Evolutionary conservation across 2,797 vertebrate genomes (phyloP), one percentile per base, ranked within the genome.

Genomic region (Gila robusta): DNA sequence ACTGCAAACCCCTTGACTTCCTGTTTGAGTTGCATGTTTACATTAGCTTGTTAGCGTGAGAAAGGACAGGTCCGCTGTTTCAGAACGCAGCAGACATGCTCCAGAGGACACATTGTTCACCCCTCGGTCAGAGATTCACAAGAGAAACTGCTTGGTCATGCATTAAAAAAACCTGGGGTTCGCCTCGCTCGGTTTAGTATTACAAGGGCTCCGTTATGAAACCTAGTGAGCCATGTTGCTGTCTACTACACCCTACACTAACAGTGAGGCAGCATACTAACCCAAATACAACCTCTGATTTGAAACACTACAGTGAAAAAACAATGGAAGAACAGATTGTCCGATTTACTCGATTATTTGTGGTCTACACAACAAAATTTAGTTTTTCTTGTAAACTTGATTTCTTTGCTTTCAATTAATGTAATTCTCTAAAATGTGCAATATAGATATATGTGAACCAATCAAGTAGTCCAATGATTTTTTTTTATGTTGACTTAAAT

Each of bases 1-100:
- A 28, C 70, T 80, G 64, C 64, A 74, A 70, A 56, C 21, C 77
- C 70, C 86, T 81, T 70, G 47, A 84, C 81, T 88, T 90, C 87
- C 87, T 89, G 86, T 86, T 83, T 79, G 67, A 84, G 89, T 86
- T 86, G 69, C 78, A 70, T 90, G 89, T 90, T 90, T 90, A 87
- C 83, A 73, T 87, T 89, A 74, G 89, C 78, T 81, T 87, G 87
- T 90, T 79, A 88, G 81, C 81, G 87, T 90, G 89, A 88, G 89
- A 90, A 90, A 89, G 81, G 79, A 85, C 87, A 76, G 87, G 39
- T 82, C 79, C 49, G 32, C 74, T 35, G 59, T 81, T 81, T 52
- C 82, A 76, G 70, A 28, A 77, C 73, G 77, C 86, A 88, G 83
- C 84, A 64, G 86, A 82, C 85, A 32, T 52, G 73, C 69, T 87